Evolutionary conservation across 1,140 invertebrate genomes (phyloP).

Genomic region (Zeugodacus cucurbitae): DNA sequence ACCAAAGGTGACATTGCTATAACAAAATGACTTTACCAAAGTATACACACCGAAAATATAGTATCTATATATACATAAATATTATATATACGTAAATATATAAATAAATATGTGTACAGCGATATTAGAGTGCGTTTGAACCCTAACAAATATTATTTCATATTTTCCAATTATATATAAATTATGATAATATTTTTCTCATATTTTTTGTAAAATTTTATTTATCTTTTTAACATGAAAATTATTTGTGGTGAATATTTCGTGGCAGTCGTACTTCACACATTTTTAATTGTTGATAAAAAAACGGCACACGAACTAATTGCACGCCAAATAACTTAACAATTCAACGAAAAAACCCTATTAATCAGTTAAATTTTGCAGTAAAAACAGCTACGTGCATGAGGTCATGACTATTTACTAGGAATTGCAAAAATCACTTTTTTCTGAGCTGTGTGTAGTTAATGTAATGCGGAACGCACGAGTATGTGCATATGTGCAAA

Average conservation of each 20-base stretch:
- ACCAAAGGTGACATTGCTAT: neutral
- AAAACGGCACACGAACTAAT: neutral
- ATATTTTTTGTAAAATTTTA: neutral
- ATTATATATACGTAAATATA: neutral
- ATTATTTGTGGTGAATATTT: neutral
- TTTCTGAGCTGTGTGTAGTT: neutral
- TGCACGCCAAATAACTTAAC: neutral
- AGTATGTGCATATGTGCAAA: neutral
- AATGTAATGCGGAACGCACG: neutral
- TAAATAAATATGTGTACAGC: neutral
- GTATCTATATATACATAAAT: neutral
- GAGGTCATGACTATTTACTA: neutral
- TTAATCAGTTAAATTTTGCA: neutral
- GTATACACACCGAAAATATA: neutral
- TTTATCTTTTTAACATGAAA: too few species aligned
- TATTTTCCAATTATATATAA: neutral
- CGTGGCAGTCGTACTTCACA: neutral
- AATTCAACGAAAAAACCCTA: neutral
- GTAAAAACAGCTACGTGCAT: neutral
- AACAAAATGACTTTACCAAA: neutral
- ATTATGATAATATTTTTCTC: neutral
- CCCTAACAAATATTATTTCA: neutral
- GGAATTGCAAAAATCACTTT: slow-evolving; percentile 6
- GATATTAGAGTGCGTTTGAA: neutral
- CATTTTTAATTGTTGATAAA: neutral